Percentiles rank a stretch among this genome's conserved stretches.
Conservation (phyloP, 2,797 vertebrate genomes). For the Threskiornis aethiopicus region DNA sequence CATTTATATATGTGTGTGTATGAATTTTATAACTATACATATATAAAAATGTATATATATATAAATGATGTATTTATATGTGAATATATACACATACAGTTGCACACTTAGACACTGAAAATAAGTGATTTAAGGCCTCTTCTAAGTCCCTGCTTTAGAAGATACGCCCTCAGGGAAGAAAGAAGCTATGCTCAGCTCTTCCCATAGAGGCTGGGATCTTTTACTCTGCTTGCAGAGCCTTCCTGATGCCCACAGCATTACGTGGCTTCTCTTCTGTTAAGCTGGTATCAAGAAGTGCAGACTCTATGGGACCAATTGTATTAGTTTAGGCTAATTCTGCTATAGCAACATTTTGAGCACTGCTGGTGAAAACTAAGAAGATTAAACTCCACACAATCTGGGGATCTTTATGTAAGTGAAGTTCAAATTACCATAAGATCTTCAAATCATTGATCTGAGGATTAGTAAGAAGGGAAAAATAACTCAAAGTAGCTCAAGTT, state of each 20-base stretch:
- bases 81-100: neutral
- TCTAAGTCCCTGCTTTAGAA: neutral
- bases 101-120: neutral
- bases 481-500: neutral
- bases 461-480: neutral
- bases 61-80: neutral
- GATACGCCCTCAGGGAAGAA: neutral
- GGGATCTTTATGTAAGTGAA: slow-evolving; percentile 37
- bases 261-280: neutral
- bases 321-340: slow-evolving; percentile 38
- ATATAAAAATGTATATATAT: neutral
- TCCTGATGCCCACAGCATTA: neutral
- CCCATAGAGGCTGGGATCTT: neutral
- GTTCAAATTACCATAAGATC: slow-evolving; percentile 44
- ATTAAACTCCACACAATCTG: slow-evolving; percentile 49
- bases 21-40: neutral
- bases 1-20: neutral
- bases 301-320: slow-evolving; percentile 8
- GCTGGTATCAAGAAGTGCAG: neutral
- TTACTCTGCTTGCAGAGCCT: neutral
- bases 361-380: slow-evolving; percentile 44
- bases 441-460: slow-evolving; percentile 9
- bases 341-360: neutral
- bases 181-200: neutral
- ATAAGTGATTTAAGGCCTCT: neutral